A percentile compares a stretch with the other conserved stretches of the same genome.
These are phyloP conservation scores for Eptesicus fuscus DNA, from an alignment of 2,113 vertebrate species.

Conservation along the genomic window DNA sequence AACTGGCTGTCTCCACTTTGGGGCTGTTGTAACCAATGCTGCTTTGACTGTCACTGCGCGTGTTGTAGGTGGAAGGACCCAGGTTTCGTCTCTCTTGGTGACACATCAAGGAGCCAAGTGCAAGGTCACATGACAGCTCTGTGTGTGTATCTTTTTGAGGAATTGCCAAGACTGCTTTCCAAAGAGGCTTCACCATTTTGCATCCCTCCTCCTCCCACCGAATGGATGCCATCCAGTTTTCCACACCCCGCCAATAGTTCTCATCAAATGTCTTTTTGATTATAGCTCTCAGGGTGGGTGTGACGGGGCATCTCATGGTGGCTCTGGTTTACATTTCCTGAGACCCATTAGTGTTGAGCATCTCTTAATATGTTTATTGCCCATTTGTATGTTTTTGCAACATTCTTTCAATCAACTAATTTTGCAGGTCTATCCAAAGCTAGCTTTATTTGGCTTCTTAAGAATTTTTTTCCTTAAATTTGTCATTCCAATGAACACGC, in stretches of 20 bases:
- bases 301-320: too few relatives aligned
- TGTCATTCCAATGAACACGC: background rate
- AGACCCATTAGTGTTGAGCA: background rate
- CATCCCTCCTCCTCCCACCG: background rate
- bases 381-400: background rate
- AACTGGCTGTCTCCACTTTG: background rate
- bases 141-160: background rate
- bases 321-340: background rate
- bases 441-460: background rate
- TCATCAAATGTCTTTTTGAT: background rate
- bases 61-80: too few relatives aligned
- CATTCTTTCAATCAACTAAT: background rate
- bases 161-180: background rate
- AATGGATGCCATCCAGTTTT: background rate
- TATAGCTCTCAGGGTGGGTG: background rate
- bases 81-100: background rate
- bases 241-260: background rate
- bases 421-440: background rate
- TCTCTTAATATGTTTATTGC: background rate
- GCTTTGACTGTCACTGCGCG: accelerated
- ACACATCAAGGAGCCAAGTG: accelerated
- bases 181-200: background rate
- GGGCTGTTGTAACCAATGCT: background rate
- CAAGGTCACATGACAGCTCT: background rate
- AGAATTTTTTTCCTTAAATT: background rate